Base-by-base conservation (phyloP, 2,797 vertebrate genomes). In the Ctenopoma kingsleyae region DNA sequence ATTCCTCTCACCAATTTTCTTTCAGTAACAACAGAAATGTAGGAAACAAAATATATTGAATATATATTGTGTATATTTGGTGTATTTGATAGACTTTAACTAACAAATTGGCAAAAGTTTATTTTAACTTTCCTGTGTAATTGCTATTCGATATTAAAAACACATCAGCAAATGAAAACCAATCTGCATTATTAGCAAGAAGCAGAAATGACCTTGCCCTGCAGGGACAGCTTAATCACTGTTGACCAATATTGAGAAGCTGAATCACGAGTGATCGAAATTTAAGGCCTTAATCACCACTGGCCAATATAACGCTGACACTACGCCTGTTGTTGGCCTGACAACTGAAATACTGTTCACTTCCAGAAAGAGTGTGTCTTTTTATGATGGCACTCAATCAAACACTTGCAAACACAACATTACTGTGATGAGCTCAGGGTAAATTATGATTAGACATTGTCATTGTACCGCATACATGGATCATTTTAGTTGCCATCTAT, bases 391-490 rank as follows among this genome's bases (percentile, higher is more conserved):
- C 77, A 79, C 77, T 81, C 79, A 86, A 90, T 91, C 84, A 90
- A 84, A 91, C 75, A 81, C 77, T 91, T 86, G 88, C 87, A 88
- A 86, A 87, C 77, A 88, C 87, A 89, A 89, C 87, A 82, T 74
- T 72, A 81, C 66, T 50, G 77, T 72, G 75, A 89, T 59, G 80
- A 88, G 83, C 79, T 69, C 6, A 2, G 64, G 57, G 65, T 82
- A 61, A 87, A 62, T 87, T 84, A 85, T 63, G 85, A 82, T 55
- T 71, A 50, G 72, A 76, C 61, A 79, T 30, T 52, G 78, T 78
- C 76, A 35, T 82, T 58, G 17, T 43, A 19, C 44, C 54, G 68
- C 66, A 36, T 57, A 70, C 80, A 67, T 83, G 74, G 72, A 71
- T 87, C 71, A 82, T 73, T 83, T 80, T 87, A 65, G 77, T 65